phyloP scores from a whole-genome alignment of 2,113 vertebrate genomes.

The rat (Rattus norvegicus) region GRCr8 NC_086029.1:84247001-84247500 shows the following conservation, averaged over 20 bases:
- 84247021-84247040: background rate
- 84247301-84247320: slow-evolving; percentile 39
- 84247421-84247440: slow-evolving; percentile 51
- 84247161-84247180: background rate
- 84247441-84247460: background rate
- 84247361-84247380: slow-evolving; percentile 16
- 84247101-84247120: accelerated
- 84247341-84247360: background rate
- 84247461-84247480: background rate
- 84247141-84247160: background rate
- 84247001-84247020: background rate
- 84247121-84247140: background rate
- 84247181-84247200: slow-evolving; percentile 9
- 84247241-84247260: slow-evolving; percentile 11
- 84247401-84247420: slow-evolving; percentile 43
- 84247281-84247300: background rate
- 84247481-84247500: background rate
- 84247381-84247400: slow-evolving; percentile 53
- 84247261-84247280: slow-evolving; percentile 11
- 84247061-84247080: accelerated
- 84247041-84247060: background rate
- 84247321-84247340: background rate
- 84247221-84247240: slow-evolving; percentile 38
- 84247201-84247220: slow-evolving; percentile 53
- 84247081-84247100: background rate